These are phyloP conservation scores for Novumbra hubbsi DNA, from an alignment of 2,797 vertebrate genomes.

Conservation along the genomic window DNA sequence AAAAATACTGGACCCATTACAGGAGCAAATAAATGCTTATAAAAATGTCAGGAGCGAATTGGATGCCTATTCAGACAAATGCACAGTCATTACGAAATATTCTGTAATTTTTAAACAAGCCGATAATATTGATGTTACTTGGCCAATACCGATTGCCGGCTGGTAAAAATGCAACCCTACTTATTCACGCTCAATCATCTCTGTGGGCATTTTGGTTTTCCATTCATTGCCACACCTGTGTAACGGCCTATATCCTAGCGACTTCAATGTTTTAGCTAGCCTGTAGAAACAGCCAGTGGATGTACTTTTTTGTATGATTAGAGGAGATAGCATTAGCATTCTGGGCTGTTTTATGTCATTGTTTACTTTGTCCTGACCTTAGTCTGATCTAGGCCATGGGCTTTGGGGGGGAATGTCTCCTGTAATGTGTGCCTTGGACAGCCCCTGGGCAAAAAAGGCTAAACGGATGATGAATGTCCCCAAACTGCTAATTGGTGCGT, in stretches of 20 bases:
- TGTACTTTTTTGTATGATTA: background rate
- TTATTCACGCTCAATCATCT: background rate
- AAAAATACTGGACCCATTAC: too few species aligned
- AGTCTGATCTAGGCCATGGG: constrained; percentile 28
- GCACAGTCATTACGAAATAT: too few species aligned
- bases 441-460: constrained; percentile 42
- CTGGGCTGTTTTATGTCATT: constrained; percentile 20
- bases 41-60: too few species aligned
- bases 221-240: background rate
- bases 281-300: background rate
- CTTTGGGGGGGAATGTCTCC: constrained; percentile 43
- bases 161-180: too few species aligned
- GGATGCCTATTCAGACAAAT: too few species aligned
- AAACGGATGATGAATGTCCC: constrained; percentile 2
- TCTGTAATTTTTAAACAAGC: too few species aligned
- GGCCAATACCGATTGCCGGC: too few species aligned
- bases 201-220: background rate
- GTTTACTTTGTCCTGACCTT: constrained; percentile 7
- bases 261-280: background rate
- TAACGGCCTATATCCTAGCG: background rate
- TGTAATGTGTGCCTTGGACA: constrained; percentile 55
- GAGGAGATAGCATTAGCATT: constrained; percentile 24
- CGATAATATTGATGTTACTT: too few species aligned
- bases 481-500: constrained; percentile 38
- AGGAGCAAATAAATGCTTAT: too few species aligned